These are phyloP conservation scores for Notechis scutatus DNA, from an alignment of 2,113 vertebrate species.

Conservation along the genomic window DNA sequence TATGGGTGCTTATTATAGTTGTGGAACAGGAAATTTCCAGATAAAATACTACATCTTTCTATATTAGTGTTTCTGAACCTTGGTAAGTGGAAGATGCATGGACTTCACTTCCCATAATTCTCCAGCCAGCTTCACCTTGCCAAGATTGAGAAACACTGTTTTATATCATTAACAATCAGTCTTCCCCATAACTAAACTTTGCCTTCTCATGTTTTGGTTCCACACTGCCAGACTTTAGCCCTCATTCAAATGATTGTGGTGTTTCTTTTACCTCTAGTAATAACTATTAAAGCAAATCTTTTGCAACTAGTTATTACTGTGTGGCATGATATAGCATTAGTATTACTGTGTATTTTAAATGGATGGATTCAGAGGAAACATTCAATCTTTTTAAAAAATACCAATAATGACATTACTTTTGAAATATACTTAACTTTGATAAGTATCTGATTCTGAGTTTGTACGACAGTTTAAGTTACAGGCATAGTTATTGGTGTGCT, in stretches of 20 bases:
- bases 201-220: not conserved
- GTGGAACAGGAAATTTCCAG: not conserved
- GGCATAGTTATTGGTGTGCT: not conserved
- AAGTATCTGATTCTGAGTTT: not conserved
- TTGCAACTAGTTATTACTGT: not conserved
- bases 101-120: not conserved
- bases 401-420: not conserved
- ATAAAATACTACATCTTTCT: not conserved
- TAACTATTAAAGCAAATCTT: not conserved
- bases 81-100: not conserved
- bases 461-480: not conserved
- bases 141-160: not conserved
- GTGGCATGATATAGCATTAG: not conserved
- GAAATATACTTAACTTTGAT: not conserved
- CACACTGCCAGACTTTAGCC: not conserved
- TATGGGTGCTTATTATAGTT: not conserved
- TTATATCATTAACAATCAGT: not conserved
- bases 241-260: not conserved
- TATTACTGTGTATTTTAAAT: not conserved
- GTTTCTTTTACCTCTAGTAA: not conserved
- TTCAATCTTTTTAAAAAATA: not conserved
- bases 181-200: not conserved
- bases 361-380: not conserved
- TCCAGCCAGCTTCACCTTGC: not conserved
- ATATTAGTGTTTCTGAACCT: not conserved